Percentiles rank a stretch among this genome's conserved stretches.
phyloP scores from a whole-genome alignment of 1,140 invertebrate genomes.

The Mactra quadrangularis region DNA sequence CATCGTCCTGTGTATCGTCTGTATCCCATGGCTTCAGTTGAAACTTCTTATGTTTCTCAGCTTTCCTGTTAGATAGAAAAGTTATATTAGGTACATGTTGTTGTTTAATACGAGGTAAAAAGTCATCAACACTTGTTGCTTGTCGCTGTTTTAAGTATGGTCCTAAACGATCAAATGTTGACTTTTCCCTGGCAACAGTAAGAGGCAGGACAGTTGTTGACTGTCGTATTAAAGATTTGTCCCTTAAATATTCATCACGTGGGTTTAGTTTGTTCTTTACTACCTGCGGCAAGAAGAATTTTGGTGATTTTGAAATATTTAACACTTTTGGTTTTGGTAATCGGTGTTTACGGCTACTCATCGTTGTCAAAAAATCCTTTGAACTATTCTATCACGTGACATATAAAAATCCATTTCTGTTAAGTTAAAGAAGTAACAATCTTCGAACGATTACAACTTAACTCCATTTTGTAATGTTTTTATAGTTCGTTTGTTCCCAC shows the following conservation, averaged over 20 bases:
- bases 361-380: too few relatives aligned
- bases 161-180: background rate
- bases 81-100: background rate
- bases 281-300: background rate
- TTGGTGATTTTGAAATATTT: background rate
- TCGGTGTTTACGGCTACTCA: background rate
- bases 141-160: background rate
- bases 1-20: constrained; percentile 11
- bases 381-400: too few relatives aligned
- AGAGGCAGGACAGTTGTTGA: background rate
- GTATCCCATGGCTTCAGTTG: constrained; percentile 27
- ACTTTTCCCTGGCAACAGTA: background rate
- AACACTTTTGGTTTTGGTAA: background rate
- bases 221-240: background rate
- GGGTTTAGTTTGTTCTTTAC: constrained; percentile 8
- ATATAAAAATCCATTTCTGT: too few relatives aligned
- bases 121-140: constrained; percentile 7
- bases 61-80: constrained; percentile 33
- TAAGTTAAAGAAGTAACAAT: too few relatives aligned
- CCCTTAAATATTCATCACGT: background rate
- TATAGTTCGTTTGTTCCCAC: too few relatives aligned
- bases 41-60: constrained; percentile 20
- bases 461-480: too few relatives aligned
- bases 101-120: background rate
- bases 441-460: too few relatives aligned